Evolutionary conservation across 2,888 invertebrate species (phyloP).

Genomic region (Oligia fasciuncula): DNA sequence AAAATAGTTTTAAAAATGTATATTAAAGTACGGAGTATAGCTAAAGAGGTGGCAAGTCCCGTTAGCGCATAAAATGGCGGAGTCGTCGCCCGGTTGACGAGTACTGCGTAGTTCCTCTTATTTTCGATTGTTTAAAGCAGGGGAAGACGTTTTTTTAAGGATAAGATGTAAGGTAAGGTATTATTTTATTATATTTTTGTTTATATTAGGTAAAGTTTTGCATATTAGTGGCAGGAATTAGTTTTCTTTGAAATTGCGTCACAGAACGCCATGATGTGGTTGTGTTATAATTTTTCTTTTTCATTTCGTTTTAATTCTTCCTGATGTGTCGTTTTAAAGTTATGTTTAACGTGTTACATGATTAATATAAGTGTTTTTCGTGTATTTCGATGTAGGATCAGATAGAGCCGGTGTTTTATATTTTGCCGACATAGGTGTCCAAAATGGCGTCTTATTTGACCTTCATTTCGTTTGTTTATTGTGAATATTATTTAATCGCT

Average conservation of each 20-base stretch:
- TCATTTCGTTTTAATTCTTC: neutral
- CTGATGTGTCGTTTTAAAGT: conserved; percentile 1
- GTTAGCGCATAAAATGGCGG: conserved; percentile 79
- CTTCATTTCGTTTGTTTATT: conserved; percentile 63
- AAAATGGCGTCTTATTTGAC: conserved; percentile 66
- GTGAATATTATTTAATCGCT: conserved; percentile 54
- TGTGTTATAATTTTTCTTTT: conserved; percentile 40
- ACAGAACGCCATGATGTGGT: conserved; percentile 66
- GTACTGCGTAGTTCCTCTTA: conserved; percentile 73
- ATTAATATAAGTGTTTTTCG: conserved; percentile 4
- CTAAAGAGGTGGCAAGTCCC: conserved; percentile 73
- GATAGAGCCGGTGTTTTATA: conserved; percentile 54
- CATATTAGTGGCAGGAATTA: conserved; percentile 36
- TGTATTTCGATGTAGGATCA: conserved; percentile 37
- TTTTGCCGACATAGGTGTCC: conserved; percentile 49
- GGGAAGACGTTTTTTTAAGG: conserved; percentile 69
- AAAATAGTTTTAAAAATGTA: conserved; percentile 71
- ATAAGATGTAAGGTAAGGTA: conserved; percentile 79
- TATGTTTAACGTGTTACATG: conserved; percentile 14
- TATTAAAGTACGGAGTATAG: conserved; percentile 65
- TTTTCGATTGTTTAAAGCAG: conserved; percentile 66
- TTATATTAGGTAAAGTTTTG: conserved; percentile 49
- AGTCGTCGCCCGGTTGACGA: conserved; percentile 83
- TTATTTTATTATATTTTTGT: conserved; percentile 61
- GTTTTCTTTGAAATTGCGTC: conserved; percentile 58